Evolutionary conservation across 1,140 invertebrate species (phyloP).

Genomic region (Eriosoma lanigerum): DNA sequence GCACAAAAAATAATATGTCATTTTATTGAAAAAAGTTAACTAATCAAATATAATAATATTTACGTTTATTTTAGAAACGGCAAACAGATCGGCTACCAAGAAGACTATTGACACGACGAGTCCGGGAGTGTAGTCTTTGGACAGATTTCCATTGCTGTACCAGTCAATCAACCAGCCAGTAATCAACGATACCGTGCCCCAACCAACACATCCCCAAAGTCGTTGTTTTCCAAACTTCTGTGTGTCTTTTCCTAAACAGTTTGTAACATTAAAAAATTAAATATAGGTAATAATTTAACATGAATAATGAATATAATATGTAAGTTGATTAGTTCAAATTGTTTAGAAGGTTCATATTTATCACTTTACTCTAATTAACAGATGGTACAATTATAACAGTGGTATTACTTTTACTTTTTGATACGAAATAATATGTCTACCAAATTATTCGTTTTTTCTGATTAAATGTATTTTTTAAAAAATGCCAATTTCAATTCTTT

Average conservation of each 20-base stretch:
- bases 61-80: constrained; percentile 24
- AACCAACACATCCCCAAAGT: constrained; percentile 79
- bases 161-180: constrained; percentile 75
- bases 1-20: too few species aligned
- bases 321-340: not conserved
- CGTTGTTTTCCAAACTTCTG: constrained; percentile 78
- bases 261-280: not conserved
- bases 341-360: not conserved
- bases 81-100: not conserved
- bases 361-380: too few species aligned
- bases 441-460: too few species aligned
- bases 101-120: not conserved
- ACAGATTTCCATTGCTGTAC: constrained; percentile 64
- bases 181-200: constrained; percentile 73
- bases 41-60: not conserved
- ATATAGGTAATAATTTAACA: too few species aligned
- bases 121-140: constrained; percentile 68
- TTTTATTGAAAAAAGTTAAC: too few species aligned
- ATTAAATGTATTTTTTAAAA: too few species aligned
- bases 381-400: too few species aligned
- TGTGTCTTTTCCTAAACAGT: constrained; percentile 62
- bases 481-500: too few species aligned
- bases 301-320: not conserved
- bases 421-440: too few species aligned
- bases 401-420: not conserved